These are phyloP conservation scores for Thalassoma bifasciatum DNA, from an alignment of 2,113 vertebrate genomes.

Conservation along the genomic window DNA sequence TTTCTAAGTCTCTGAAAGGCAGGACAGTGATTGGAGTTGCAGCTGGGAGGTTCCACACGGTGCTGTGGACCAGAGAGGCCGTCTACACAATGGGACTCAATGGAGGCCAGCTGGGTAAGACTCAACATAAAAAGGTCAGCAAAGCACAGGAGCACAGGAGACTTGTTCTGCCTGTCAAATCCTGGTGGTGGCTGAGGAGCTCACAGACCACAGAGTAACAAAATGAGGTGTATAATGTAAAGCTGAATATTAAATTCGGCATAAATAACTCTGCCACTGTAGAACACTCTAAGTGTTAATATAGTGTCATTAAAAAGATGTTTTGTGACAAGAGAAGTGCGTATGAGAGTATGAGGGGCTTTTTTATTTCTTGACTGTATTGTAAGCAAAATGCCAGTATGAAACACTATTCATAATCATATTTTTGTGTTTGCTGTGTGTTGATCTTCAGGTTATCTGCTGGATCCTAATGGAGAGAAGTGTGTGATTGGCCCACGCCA, in stretches of 20 bases:
- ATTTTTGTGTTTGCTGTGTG: background rate
- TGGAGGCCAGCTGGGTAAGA: conserved; percentile 95
- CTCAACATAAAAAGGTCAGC: conserved; percentile 2
- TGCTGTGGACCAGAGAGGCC: conserved; percentile 95
- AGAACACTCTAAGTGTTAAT: background rate
- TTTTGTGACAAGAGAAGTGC: background rate
- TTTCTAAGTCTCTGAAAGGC: conserved; percentile 93
- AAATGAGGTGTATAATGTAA: background rate
- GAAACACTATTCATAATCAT: background rate
- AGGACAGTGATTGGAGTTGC: conserved; percentile 92
- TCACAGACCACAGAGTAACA: too few relatives aligned
- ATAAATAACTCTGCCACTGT: conserved; percentile 1
- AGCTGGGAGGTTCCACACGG: conserved; percentile 96
- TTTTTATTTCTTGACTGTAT: background rate
- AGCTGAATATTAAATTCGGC: background rate
- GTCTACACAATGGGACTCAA: conserved; percentile 97
- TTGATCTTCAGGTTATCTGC: conserved; percentile 87
- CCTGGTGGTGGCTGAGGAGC: background rate
- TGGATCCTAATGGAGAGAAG: conserved; percentile 96
- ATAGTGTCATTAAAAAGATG: background rate
- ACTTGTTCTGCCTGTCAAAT: conserved; percentile 4
- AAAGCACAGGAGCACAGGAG: background rate
- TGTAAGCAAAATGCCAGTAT: background rate
- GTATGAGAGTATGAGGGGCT: background rate
- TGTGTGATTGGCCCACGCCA: conserved; percentile 90